Percentiles rank a stretch among this genome's conserved stretches.
Evolutionary conservation across 1,140 invertebrate species (phyloP).

Genomic region (Calliphora vicina): DNA sequence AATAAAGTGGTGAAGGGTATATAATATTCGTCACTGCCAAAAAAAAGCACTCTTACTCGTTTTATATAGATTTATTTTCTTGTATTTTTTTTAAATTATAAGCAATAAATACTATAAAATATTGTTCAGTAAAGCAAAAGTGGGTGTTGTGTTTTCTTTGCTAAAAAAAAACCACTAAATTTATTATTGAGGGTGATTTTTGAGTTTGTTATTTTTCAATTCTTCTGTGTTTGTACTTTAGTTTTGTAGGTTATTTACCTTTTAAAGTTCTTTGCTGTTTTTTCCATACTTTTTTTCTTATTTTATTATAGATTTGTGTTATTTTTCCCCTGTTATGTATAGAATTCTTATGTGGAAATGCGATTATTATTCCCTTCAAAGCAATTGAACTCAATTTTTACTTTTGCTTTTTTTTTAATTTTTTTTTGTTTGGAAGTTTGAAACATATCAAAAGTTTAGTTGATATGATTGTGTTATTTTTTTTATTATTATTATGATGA

Average conservation of each 20-base stretch:
- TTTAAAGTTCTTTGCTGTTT: constrained; percentile 4
- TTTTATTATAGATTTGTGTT: no score
- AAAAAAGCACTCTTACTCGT: no score
- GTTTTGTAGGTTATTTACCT: constrained; percentile 22
- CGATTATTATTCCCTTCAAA: constrained; percentile 28
- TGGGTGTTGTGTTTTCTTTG: not conserved
- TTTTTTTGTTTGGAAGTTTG: not conserved
- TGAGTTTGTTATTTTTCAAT: not conserved
- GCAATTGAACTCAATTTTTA: constrained; percentile 20
- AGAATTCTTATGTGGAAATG: not conserved
- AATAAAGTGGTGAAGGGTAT: no score
- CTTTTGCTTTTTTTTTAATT: not conserved
- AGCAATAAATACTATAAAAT: not conserved
- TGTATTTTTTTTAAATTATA: no score
- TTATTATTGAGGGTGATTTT: constrained; percentile 19
- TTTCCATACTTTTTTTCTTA: not conserved
- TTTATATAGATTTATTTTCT: no score
- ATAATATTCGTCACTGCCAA: no score
- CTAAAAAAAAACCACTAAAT: not conserved
- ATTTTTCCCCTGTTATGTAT: no score
- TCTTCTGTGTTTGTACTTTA: not conserved
- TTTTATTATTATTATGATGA: no score
- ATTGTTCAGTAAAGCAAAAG: not conserved
- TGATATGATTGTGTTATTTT: not conserved
- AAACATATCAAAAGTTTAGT: constrained; percentile 12